Conservation (phyloP, 2,888 invertebrate species). For the Phengaris arion region DNA sequence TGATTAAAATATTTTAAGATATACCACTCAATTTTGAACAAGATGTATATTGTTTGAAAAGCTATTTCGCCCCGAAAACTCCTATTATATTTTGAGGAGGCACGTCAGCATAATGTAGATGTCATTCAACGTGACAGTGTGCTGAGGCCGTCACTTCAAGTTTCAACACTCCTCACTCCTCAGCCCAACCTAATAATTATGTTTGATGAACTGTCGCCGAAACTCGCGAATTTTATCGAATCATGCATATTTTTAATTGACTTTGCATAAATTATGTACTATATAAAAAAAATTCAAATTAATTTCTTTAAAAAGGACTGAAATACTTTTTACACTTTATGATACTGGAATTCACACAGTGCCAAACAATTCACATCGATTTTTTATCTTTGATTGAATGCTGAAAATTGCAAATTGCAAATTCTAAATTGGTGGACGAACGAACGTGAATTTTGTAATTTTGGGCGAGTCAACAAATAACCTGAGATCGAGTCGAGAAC, state of each 20-base stretch:
- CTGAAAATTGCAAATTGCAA: too few species aligned
- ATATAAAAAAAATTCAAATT: background rate
- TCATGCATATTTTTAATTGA: constrained; percentile 8
- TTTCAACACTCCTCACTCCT: background rate
- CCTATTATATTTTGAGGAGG: constrained; percentile 20
- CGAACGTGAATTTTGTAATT: too few species aligned
- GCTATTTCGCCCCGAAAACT: constrained; percentile 2
- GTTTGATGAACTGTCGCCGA: constrained; percentile 24
- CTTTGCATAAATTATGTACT: constrained; percentile 3
- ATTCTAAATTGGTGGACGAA: too few species aligned
- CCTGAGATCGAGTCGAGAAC: constrained; percentile 32
- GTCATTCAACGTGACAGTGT: constrained; percentile 22
- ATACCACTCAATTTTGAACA: background rate
- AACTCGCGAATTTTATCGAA: constrained; percentile 4
- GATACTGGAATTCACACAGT: too few species aligned
- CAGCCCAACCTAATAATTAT: constrained; percentile 20
- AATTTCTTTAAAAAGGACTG: background rate
- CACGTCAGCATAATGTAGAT: constrained; percentile 22
- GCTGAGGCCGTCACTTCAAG: constrained; percentile 23
- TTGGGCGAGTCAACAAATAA: constrained; percentile 9
- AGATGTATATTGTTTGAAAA: background rate
- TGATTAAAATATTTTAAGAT: background rate
- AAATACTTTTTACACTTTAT: background rate
- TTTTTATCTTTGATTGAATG: too few species aligned
- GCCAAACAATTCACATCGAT: too few species aligned